phyloP scores from a whole-genome alignment of 2,113 vertebrate genomes.

The Callopanchax toddi region DNA sequence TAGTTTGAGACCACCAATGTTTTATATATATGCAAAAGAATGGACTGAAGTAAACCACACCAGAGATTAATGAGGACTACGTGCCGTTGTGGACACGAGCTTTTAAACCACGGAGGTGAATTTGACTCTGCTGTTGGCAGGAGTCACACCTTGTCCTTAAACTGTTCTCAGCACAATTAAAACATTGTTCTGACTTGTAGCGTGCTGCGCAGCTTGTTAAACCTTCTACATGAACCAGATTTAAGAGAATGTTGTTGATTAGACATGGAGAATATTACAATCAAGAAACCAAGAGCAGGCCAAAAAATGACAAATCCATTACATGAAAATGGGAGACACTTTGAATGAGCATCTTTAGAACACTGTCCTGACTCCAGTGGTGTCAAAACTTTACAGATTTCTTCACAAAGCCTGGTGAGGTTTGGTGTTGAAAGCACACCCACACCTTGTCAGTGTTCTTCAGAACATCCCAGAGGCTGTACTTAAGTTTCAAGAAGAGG shows the following conservation, averaged over 20 bases:
- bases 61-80: conserved; percentile 48
- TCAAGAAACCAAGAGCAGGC: background rate
- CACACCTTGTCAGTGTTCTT: conserved; percentile 54
- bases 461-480: conserved; percentile 52
- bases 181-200: background rate
- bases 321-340: background rate
- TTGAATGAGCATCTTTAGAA: background rate
- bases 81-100: conserved; percentile 25
- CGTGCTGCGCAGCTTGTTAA: background rate
- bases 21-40: conserved; percentile 19
- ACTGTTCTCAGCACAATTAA: background rate
- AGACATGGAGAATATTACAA: background rate
- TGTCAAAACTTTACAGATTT: conserved; percentile 14
- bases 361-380: background rate
- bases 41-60: conserved; percentile 12
- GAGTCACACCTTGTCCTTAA: background rate
- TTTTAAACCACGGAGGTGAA: conserved; percentile 26
- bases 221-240: no score
- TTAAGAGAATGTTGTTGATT: background rate
- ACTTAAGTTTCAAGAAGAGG: conserved; percentile 45
- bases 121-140: conserved; percentile 4
- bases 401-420: conserved; percentile 23
- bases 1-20: conserved; percentile 15
- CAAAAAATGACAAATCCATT: background rate
- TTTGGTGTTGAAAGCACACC: conserved; percentile 41